Evolutionary conservation across 2,888 invertebrate genomes (phyloP).

Genomic region (Hypolimnas misippus): DNA sequence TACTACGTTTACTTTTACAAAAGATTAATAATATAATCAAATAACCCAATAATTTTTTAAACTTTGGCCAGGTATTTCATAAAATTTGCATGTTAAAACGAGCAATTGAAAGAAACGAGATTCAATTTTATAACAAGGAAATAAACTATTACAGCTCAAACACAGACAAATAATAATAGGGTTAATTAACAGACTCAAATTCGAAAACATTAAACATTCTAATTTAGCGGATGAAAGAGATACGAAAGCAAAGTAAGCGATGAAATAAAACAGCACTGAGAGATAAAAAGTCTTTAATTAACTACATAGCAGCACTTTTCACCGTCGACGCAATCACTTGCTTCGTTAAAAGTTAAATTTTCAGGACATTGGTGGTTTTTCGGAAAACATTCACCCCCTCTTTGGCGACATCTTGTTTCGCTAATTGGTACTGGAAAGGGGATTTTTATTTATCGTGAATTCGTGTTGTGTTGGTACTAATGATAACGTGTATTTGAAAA

Average conservation of each 20-base stretch:
- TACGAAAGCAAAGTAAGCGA: neutral
- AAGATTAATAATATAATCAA: too few species aligned
- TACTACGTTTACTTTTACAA: too few species aligned
- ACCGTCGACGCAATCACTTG: slow-evolving; percentile 44
- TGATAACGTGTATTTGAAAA: too few species aligned
- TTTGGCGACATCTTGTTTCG: slow-evolving; percentile 44
- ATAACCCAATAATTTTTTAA: too few species aligned
- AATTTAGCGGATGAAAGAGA: slow-evolving; percentile 12
- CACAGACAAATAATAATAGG: neutral
- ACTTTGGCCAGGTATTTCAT: too few species aligned
- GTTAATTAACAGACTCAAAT: neutral
- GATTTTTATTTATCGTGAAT: neutral
- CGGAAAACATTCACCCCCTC: slow-evolving; percentile 46
- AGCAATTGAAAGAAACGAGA: too few species aligned
- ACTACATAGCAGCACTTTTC: slow-evolving; percentile 49
- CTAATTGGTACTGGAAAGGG: slow-evolving; percentile 45
- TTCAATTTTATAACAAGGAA: too few species aligned
- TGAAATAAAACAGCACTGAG: slow-evolving; percentile 13
- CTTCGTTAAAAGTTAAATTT: slow-evolving; percentile 35
- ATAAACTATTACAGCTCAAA: neutral
- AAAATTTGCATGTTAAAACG: too few species aligned
- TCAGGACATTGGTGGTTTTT: slow-evolving; percentile 38
- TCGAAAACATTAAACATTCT: neutral
- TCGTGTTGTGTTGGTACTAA: too few species aligned
- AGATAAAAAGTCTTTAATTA: slow-evolving; percentile 26